A percentile compares a stretch with the other conserved stretches of the same genome.
Conservation (phyloP, 2,888 invertebrate genomes). For the Orthosia gothica region DNA sequence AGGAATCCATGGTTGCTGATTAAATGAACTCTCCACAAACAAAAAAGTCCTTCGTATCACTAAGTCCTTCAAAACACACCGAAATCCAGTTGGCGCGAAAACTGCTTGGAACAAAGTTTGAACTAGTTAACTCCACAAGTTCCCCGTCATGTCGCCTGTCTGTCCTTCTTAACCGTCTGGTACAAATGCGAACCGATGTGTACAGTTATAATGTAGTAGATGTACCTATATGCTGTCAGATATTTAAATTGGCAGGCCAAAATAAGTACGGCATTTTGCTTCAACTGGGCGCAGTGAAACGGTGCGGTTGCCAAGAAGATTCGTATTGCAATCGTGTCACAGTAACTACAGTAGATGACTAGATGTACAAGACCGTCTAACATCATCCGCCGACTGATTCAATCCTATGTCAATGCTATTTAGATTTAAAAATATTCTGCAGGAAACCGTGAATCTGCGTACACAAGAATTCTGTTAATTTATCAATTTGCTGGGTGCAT, state of each 20-base stretch:
- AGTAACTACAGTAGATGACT: constrained; percentile 66
- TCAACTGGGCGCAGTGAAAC: constrained; percentile 86
- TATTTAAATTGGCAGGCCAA: constrained; percentile 90
- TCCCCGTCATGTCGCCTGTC: constrained; percentile 73
- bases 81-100: constrained; percentile 79
- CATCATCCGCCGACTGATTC: constrained; percentile 52
- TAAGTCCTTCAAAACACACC: constrained; percentile 69
- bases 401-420: constrained; percentile 39
- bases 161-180: constrained; percentile 68
- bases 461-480: constrained; percentile 22
- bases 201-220: constrained; percentile 73
- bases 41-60: constrained; percentile 59
- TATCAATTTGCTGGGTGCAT: constrained; percentile 11
- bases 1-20: constrained; percentile 92
- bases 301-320: constrained; percentile 87
- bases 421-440: constrained; percentile 26
- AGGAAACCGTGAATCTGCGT: constrained; percentile 21
- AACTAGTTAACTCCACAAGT: constrained; percentile 61
- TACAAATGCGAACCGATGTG: constrained; percentile 74
- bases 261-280: constrained; percentile 91
- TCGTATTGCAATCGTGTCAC: constrained; percentile 88
- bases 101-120: constrained; percentile 65
- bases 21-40: constrained; percentile 65
- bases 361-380: constrained; percentile 65
- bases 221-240: constrained; percentile 78